These are phyloP conservation scores for Pyxicephalus adspersus DNA, from an alignment of 2,113 vertebrate genomes.

Conservation along the genomic window DNA sequence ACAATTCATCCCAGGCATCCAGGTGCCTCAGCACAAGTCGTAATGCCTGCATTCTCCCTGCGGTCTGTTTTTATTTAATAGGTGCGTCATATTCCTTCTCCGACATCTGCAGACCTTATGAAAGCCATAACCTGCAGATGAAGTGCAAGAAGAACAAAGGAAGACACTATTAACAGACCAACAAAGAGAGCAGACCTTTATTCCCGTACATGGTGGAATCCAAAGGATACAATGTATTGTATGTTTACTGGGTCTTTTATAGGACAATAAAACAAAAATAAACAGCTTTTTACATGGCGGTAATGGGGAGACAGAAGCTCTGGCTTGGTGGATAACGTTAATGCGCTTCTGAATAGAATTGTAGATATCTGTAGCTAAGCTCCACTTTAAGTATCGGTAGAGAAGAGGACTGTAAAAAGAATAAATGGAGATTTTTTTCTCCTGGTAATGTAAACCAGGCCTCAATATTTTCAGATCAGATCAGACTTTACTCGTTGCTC, in stretches of 20 bases:
- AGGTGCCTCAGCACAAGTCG: constrained; percentile 22
- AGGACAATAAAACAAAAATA: constrained; percentile 72
- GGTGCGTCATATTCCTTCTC: constrained; percentile 52
- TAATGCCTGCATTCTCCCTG: background rate
- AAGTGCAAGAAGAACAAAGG: constrained; percentile 55
- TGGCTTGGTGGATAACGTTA: constrained; percentile 66
- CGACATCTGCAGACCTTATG: constrained; percentile 65
- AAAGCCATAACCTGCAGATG: constrained; percentile 42
- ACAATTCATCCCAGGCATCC: background rate
- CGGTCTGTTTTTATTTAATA: constrained; percentile 44
- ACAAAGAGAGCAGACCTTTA: constrained; percentile 57
- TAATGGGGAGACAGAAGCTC: constrained; percentile 69
- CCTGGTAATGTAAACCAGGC: background rate
- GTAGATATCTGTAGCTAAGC: background rate
- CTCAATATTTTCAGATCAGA: background rate
- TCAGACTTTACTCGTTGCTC: too few species aligned
- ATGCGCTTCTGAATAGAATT: constrained; percentile 42
- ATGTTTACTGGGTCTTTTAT: constrained; percentile 70
- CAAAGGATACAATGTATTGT: constrained; percentile 60
- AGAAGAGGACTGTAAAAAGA: constrained; percentile 21
- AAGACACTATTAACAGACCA: constrained; percentile 60
- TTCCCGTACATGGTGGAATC: constrained; percentile 60
- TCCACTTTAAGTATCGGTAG: constrained; percentile 12
- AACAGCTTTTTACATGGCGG: constrained; percentile 69
- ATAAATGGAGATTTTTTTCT: background rate